A percentile compares a stretch with the other conserved stretches of the same genome.
phyloP scores from a whole-genome alignment of 2,888 invertebrate genomes.

The Tethea ocularis region DNA sequence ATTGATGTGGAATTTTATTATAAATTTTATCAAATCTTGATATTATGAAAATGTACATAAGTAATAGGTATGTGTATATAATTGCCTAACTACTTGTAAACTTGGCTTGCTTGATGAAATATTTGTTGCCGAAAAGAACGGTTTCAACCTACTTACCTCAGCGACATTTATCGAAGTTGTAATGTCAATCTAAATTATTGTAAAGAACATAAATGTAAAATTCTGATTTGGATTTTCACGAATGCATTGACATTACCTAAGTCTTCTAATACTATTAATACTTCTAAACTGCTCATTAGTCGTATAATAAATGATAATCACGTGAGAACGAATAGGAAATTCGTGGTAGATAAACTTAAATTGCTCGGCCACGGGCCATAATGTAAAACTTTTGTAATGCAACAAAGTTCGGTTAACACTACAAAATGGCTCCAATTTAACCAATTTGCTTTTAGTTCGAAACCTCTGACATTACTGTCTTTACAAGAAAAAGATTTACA shows the following conservation, averaged over 20 bases:
- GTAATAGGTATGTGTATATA: not conserved
- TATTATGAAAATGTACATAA: slow-evolving; percentile 15
- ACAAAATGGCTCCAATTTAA: slow-evolving; percentile 49
- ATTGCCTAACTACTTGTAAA: not conserved
- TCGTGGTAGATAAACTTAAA: slow-evolving; percentile 46
- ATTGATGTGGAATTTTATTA: slow-evolving; percentile 74
- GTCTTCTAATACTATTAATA: too few relatives aligned
- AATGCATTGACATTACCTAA: not conserved
- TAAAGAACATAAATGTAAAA: too few relatives aligned
- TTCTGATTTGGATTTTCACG: too few relatives aligned
- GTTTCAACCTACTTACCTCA: not conserved
- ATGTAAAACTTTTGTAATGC: slow-evolving; percentile 57
- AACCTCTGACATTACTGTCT: slow-evolving; percentile 34
- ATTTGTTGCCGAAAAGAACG: not conserved
- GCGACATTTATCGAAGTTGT: not conserved
- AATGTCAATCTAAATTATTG: too few relatives aligned
- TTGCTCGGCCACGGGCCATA: slow-evolving; percentile 45
- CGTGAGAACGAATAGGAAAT: not conserved
- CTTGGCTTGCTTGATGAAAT: not conserved
- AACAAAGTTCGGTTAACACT: slow-evolving; percentile 54
- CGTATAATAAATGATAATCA: slow-evolving; percentile 2
- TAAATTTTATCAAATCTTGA: slow-evolving; percentile 43
- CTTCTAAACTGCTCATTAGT: not conserved
- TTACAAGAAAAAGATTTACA: slow-evolving; percentile 7
- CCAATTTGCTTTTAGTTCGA: slow-evolving; percentile 48